phyloP scores from a whole-genome alignment of 1,140 invertebrate species.

The Ceratina japonica region DNA sequence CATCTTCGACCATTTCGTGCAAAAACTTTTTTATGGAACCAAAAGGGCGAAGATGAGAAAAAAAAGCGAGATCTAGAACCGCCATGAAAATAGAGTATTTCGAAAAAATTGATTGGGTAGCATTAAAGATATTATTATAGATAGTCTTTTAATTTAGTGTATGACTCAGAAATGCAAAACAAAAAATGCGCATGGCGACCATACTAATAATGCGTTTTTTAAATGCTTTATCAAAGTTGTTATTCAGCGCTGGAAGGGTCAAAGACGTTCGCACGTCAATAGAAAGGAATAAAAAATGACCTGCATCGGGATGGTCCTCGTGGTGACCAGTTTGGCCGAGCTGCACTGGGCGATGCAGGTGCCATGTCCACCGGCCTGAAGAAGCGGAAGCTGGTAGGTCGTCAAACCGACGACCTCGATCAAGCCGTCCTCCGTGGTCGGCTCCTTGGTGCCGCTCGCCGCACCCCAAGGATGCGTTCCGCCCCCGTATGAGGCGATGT shows the following conservation, averaged over 20 bases:
- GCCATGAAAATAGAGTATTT: too few relatives aligned
- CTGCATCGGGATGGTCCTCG: constrained; percentile 95
- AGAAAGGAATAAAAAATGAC: constrained; percentile 63
- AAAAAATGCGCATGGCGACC: too few relatives aligned
- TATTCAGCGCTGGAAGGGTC: neutral
- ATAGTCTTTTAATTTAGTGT: too few relatives aligned
- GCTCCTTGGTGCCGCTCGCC: constrained; percentile 86
- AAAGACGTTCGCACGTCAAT: neutral
- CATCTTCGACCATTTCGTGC: too few relatives aligned
- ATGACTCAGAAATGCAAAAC: too few relatives aligned
- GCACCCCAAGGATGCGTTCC: constrained; percentile 97
- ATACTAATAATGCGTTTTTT: too few relatives aligned
- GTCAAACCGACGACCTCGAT: constrained; percentile 98
- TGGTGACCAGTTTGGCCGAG: constrained; percentile 92
- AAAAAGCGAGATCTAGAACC: too few relatives aligned
- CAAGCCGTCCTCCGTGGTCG: constrained; percentile 93
- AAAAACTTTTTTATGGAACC: too few relatives aligned
- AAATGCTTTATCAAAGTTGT: too few relatives aligned
- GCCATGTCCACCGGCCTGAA: constrained; percentile 98
- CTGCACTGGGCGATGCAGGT: constrained; percentile 97
- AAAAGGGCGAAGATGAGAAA: too few relatives aligned
- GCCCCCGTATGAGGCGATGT: constrained; percentile 96
- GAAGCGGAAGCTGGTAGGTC: constrained; percentile 96
- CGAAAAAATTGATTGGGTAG: too few relatives aligned
- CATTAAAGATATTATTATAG: too few relatives aligned